Evolutionary conservation across 1,140 invertebrate genomes (phyloP).

Genomic region (Drosophila busckii): DNA sequence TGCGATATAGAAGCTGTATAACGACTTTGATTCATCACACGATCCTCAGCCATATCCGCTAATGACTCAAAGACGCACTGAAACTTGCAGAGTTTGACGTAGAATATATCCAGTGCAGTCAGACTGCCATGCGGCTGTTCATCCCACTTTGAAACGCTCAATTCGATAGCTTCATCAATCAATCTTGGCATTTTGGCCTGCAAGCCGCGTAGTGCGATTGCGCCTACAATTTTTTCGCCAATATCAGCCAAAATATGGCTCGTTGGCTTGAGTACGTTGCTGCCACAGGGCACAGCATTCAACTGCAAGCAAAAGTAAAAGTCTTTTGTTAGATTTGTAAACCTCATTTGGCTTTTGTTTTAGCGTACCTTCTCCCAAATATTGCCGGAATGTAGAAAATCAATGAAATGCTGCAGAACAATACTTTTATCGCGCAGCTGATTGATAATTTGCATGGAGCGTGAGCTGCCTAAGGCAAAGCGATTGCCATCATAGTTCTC

Average conservation of each 20-base stretch:
- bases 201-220: slow-evolving; percentile 80
- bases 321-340: no score
- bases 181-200: slow-evolving; percentile 56
- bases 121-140: slow-evolving; percentile 80
- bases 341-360: no score
- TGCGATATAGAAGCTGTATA: slow-evolving; percentile 80
- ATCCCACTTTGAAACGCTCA: slow-evolving; percentile 80
- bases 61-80: slow-evolving; percentile 81
- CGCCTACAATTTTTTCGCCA: slow-evolving; percentile 88
- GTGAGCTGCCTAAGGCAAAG: slow-evolving; percentile 82
- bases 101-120: slow-evolving; percentile 86
- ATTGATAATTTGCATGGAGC: slow-evolving; percentile 88
- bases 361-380: slow-evolving; percentile 85
- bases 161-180: slow-evolving; percentile 81
- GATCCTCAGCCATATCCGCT: slow-evolving; percentile 80
- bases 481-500: slow-evolving; percentile 39
- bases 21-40: slow-evolving; percentile 80
- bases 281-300: slow-evolving; percentile 81
- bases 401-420: slow-evolving; percentile 86
- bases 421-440: slow-evolving; percentile 92
- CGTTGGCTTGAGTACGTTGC: slow-evolving; percentile 82
- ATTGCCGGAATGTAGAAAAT: slow-evolving; percentile 87
- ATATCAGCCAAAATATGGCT: slow-evolving; percentile 85
- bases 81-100: slow-evolving; percentile 83
- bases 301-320: slow-evolving; percentile 34